Evolutionary conservation across 2,113 vertebrate species (phyloP).

Genomic region (Heterotilapia buettikoferi): DNA sequence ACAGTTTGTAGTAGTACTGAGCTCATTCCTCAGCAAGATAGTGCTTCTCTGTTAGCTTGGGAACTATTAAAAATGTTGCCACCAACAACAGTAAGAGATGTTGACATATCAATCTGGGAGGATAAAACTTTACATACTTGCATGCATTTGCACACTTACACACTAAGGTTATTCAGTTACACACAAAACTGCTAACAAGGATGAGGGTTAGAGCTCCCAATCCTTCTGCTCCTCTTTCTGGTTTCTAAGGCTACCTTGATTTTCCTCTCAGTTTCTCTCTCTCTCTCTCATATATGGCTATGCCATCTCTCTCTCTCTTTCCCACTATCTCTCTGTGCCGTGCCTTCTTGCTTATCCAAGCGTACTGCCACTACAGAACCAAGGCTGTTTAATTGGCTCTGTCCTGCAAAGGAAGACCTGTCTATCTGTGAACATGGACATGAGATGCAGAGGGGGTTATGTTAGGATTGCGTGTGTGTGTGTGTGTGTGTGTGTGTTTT

Average conservation of each 20-base stretch:
- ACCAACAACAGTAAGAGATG: not conserved
- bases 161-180: not conserved
- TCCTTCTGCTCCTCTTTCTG: conserved; percentile 8
- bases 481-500: conserved; percentile 6
- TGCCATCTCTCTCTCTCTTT: not conserved
- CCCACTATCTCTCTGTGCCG: not conserved
- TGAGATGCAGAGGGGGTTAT: conserved; percentile 1
- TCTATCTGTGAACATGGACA: conserved; percentile 36
- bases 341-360: conserved; percentile 32
- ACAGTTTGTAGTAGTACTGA: not conserved
- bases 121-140: not conserved
- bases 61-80: not conserved
- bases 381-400: conserved; percentile 58
- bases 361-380: conserved; percentile 32
- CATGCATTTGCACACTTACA: not conserved
- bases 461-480: not conserved
- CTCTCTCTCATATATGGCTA: not conserved
- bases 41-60: not conserved
- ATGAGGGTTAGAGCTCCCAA: not conserved
- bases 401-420: conserved; percentile 33
- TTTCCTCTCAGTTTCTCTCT: not conserved
- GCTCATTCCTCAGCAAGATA: not conserved
- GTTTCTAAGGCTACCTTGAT: conserved; percentile 54
- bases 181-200: not conserved
- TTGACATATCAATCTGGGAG: not conserved